Base-by-base conservation (phyloP, 23 tunicate species). In the Ascidia mentula region DNA sequence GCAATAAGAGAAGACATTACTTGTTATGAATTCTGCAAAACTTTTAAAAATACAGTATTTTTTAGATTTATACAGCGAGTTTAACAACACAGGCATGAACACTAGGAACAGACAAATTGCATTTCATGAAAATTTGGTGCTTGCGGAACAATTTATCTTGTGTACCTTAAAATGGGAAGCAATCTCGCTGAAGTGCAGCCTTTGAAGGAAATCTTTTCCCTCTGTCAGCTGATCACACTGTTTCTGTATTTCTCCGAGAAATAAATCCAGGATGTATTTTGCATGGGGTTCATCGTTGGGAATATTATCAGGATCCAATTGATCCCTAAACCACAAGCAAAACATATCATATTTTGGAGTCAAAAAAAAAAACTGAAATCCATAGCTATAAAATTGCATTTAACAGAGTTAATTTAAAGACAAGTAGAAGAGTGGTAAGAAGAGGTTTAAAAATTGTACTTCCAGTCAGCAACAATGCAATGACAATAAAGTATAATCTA, bases 221-320 rank as follows among this genome's bases (percentile, higher is more conserved):
- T 95, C 98, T 9, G 95, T 85, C 40, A 95, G 85, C 39, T 77
- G 88, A n/a, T 95, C 98, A 45, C 98, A 95, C 46, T 95, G 92
- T 76, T 79, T 89, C 37, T 95, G 89, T 22, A 95, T 95, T 65
- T 95, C 98, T n/a, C 82, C 82, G 45, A 95, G 81, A 60, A 95
- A 95, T 35, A 79, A 32, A 39, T 85, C 98, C 20, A 95, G 79
- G 33, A 95, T 95, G 53, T 85, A 88, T 65, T 84, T 85, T 20
- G 98, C 98, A 37, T 89, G 98, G 0, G 91, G 88, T 40, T 95
- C 98, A 60, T 93, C 87, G 26, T 80, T 74, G 0, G 86, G 89
- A 9, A 79, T 80, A 37, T 95, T 89, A 71, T 95, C 98, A 18
- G 98, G 98, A 69, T 95, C 98, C 31, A 95, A 42, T 72, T 95